Conservation (phyloP, 2,113 vertebrate genomes). For the Eudyptes chrysolophus region DNA sequence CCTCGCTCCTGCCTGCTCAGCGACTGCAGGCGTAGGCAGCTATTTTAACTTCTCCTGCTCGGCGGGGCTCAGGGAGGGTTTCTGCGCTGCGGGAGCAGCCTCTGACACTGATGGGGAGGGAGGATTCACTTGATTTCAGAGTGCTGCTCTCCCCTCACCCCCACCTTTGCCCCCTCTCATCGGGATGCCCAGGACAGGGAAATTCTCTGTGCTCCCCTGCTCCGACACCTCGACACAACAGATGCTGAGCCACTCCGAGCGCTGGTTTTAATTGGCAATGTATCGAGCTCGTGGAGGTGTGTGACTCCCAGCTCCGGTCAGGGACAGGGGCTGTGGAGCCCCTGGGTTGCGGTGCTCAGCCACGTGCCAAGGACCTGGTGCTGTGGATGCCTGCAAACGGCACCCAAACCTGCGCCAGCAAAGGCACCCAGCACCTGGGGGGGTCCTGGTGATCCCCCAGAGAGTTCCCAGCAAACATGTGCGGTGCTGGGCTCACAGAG, state of each 20-base stretch:
- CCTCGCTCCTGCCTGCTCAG: neutral
- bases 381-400: neutral
- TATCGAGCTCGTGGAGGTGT: neutral
- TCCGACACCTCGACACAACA: fast-evolving
- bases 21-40: neutral
- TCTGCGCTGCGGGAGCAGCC: neutral
- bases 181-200: neutral
- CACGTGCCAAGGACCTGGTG: fast-evolving
- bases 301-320: too few relatives aligned
- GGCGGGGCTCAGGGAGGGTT: neutral
- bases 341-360: fast-evolving
- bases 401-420: neutral
- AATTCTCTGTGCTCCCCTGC: fast-evolving
- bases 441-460: neutral
- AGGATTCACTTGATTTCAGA: neutral
- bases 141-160: fast-evolving
- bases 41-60: neutral
- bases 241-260: fast-evolving
- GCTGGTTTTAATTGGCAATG: fast-evolving
- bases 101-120: fast-evolving
- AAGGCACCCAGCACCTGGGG: fast-evolving
- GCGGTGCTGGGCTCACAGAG: neutral
- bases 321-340: too few relatives aligned
- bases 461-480: fast-evolving
- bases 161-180: neutral